Conservation (phyloP, 2,113 vertebrate species). For the Hydropotes inermis region DNA sequence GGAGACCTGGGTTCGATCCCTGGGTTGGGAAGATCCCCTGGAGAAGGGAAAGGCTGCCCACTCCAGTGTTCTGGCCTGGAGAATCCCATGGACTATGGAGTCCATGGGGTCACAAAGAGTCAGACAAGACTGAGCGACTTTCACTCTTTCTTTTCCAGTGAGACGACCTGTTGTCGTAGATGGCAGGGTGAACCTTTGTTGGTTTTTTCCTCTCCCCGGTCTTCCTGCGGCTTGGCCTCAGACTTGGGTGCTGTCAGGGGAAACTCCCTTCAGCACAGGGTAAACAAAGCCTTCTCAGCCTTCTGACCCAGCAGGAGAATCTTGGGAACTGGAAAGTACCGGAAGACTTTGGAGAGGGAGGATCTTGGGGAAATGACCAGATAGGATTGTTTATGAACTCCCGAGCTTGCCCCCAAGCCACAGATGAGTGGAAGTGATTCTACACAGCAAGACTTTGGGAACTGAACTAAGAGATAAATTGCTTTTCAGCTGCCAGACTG, state of each 20-base stretch:
- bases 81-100: not conserved
- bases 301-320: not conserved
- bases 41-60: not conserved
- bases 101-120: not conserved
- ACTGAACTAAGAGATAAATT: not conserved
- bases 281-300: not conserved
- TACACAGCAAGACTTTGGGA: not conserved
- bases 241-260: not conserved
- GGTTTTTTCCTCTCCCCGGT: not conserved
- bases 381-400: not conserved
- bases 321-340: not conserved
- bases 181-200: not conserved
- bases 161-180: not conserved
- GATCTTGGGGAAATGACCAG: not conserved
- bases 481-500: not conserved
- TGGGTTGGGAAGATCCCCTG: not conserved
- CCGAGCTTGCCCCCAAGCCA: not conserved
- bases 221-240: not conserved
- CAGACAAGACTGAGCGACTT: rapidly evolving
- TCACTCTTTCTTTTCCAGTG: not conserved
- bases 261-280: not conserved
- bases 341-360: not conserved
- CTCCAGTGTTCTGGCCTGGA: not conserved
- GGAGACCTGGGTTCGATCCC: not conserved
- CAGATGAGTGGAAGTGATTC: not conserved